Conservation (phyloP, 35 echinoderm and acorn worm species). For the Heliocidaris tuberculata region DNA sequence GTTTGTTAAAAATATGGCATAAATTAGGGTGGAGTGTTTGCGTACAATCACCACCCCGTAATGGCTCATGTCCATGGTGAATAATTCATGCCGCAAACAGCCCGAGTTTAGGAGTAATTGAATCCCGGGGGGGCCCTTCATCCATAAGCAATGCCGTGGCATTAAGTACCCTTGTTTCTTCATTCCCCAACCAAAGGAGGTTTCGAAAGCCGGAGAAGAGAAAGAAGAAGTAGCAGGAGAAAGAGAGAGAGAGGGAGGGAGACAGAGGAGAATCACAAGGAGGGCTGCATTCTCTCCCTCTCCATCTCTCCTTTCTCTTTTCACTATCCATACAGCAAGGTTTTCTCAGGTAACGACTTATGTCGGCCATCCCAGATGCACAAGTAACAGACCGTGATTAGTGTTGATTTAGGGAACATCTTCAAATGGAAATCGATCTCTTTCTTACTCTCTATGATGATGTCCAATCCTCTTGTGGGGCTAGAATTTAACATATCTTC, state of each 20-base stretch:
- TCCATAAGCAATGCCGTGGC: conserved; percentile 47
- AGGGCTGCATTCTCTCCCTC: not conserved
- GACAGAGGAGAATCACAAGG: not conserved
- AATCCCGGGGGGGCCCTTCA: conserved; percentile 34
- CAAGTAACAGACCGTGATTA: conserved; percentile 24
- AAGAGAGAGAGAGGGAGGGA: not conserved
- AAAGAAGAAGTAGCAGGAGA: not conserved
- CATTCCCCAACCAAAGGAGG: conserved; percentile 7
- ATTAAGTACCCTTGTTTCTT: conserved; percentile 47
- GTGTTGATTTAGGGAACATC: conserved; percentile 35
- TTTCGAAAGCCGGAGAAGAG: not conserved
- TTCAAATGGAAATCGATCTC: not conserved
- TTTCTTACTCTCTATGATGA: not conserved
- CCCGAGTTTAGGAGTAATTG: conserved; percentile 48
- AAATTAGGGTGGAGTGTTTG: conserved; percentile 52
- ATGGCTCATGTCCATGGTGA: conserved; percentile 36
- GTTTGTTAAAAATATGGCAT: conserved; percentile 45
- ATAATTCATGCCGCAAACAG: conserved; percentile 43
- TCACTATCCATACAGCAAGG: conserved; percentile 6
- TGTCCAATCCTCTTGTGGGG: not conserved
- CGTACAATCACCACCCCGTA: conserved; percentile 48
- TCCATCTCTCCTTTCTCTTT: not conserved
- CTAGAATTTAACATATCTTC: not conserved
- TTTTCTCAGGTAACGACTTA: conserved; percentile 22
- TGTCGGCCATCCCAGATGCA: conserved; percentile 2